Evolutionary conservation across 1,140 invertebrate species (phyloP), one percentile per base, ranked within the genome.

Genomic region (Caligus rogercresseyi): DNA sequence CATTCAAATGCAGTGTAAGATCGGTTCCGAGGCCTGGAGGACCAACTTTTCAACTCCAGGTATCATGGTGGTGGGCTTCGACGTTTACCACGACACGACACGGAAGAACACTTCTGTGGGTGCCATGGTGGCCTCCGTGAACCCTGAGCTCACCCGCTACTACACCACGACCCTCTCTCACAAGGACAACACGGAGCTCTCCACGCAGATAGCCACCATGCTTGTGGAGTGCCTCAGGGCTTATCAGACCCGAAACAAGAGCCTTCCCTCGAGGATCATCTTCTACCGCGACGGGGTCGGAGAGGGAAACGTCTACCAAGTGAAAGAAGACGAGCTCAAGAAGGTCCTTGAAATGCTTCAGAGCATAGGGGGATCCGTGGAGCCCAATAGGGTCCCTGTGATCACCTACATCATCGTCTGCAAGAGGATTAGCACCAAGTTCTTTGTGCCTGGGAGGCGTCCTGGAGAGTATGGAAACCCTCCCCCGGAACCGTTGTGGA

Each of bases 401-500:
- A 69, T 91, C 67, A 78, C 80, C 0, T 86, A 87, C 64, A 77
- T 89, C 3, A 70, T 80, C 64, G 77, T 80, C 1, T 78, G 76
- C 61, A 81, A 81, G 66, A 72, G 77, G 54, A 77, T 81, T 21
- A 79, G 78, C 68, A 75, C 78, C 2, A 58, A 25, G 18, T 60
- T 60, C 16, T 53, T 68, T 18, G 64, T 64, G 66, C 67, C 61
- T 25, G 66, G 70, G 3, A 65, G 65, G 31, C 7, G 31, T 7
- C 31, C 7, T 18, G 70, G 20, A 25, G 24, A 25, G 0, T 24
- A 71, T n/a, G 69, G 69, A 0, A 95, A 95, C 74, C 89, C 90
- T 0, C 73, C 74, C 83, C 90, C 0, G 90, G 90, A 16, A 90
- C 88, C 0, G 78, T 94, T n/a, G 81, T 90, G 0, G 91, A 96